A percentile compares a stretch with the other conserved stretches of the same genome.
phyloP scores from a whole-genome alignment of 2,113 vertebrate species.

The Peromyscus californicus region DNA sequence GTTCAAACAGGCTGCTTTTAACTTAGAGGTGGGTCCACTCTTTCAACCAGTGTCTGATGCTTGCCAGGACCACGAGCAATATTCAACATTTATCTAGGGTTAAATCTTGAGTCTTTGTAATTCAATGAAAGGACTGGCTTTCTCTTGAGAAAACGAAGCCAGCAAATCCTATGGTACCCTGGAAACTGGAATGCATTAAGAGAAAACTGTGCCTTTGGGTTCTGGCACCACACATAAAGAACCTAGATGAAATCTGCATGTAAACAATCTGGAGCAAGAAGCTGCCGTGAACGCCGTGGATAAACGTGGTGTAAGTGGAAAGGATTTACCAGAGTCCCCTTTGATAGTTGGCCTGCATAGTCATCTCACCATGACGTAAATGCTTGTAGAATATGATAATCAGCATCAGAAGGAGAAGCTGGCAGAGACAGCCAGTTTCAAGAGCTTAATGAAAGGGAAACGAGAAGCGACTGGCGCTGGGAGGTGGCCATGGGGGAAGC shows the following conservation, averaged over 20 bases:
- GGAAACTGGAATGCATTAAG: slow-evolving; percentile 71
- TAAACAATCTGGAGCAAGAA: slow-evolving; percentile 65
- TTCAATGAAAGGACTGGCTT: slow-evolving; percentile 58
- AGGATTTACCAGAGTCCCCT: slow-evolving; percentile 63
- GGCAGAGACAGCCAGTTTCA: not conserved
- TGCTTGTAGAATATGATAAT: slow-evolving; percentile 47
- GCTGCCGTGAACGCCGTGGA: slow-evolving; percentile 61
- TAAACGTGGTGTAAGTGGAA: slow-evolving; percentile 69
- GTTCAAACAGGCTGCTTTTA: slow-evolving; percentile 55
- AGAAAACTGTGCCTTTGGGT: slow-evolving; percentile 74
- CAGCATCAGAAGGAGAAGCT: slow-evolving; percentile 36
- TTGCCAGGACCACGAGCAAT: slow-evolving; percentile 61
- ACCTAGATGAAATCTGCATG: slow-evolving; percentile 69
- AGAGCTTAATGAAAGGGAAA: slow-evolving; percentile 36
- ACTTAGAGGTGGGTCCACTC: slow-evolving; percentile 14
- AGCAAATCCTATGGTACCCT: slow-evolving; percentile 48
- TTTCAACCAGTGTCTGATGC: not conserved
- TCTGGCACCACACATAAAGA: slow-evolving; percentile 73
- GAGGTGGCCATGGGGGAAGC: not conserved
- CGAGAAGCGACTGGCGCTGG: slow-evolving; percentile 62
- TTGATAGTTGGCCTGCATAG: slow-evolving; percentile 39
- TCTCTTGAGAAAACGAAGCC: slow-evolving; percentile 64
- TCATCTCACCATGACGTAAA: slow-evolving; percentile 43
- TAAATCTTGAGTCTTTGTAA: slow-evolving; percentile 74
- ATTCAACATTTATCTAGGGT: slow-evolving; percentile 74